Evolutionary conservation across 2,113 vertebrate genomes (phyloP).

Genomic region (Psephotus haematonotus): DNA sequence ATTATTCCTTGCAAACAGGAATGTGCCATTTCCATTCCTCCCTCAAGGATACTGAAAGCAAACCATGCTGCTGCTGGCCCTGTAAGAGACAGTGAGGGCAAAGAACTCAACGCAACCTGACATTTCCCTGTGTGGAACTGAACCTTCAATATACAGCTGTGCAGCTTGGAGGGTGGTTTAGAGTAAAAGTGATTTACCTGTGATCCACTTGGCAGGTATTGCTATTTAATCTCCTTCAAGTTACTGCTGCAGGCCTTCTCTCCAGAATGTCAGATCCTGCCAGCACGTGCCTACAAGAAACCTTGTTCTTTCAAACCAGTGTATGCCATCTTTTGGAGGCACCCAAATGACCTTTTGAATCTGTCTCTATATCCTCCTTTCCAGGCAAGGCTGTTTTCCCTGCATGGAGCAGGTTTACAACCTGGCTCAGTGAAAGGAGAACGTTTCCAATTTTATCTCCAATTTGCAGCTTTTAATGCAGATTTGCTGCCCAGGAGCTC

Average conservation of each 20-base stretch:
- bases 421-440: not conserved
- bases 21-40: not conserved
- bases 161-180: not conserved
- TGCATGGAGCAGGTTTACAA: not conserved
- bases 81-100: not conserved
- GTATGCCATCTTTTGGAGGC: not conserved
- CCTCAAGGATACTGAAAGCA: not conserved
- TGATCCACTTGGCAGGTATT: not conserved
- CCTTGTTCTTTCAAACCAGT: not conserved
- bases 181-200: not conserved
- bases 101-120: not conserved
- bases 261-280: not conserved
- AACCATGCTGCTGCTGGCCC: not conserved
- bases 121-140: not conserved
- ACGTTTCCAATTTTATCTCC: conserved; percentile 25
- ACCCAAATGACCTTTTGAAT: conserved; percentile 21
- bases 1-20: not conserved
- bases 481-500: not conserved
- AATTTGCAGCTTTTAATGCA: not conserved
- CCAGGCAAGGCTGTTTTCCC: not conserved
- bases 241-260: not conserved
- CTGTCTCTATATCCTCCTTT: not conserved
- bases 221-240: not conserved
- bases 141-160: not conserved
- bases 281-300: not conserved